Percentiles rank a stretch among this genome's conserved stretches.
Evolutionary conservation across 2,888 invertebrate species (phyloP).

Genomic region (Pandemis heparana): DNA sequence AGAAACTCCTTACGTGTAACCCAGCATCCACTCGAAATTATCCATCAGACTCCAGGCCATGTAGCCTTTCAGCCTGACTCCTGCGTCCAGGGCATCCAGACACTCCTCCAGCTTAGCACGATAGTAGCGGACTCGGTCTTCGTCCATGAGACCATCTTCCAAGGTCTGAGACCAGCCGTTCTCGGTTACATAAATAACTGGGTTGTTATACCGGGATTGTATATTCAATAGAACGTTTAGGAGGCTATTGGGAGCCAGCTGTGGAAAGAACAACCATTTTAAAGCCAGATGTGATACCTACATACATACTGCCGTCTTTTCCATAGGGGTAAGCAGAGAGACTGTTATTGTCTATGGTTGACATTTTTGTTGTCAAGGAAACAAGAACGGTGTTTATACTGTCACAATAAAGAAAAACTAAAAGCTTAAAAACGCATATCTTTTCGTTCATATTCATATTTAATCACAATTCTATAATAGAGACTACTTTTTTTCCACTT

Average conservation of each 20-base stretch:
- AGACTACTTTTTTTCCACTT: too few relatives aligned
- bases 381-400: too few relatives aligned
- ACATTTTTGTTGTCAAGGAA: too few relatives aligned
- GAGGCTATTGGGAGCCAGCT: slow-evolving; percentile 86
- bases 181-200: slow-evolving; percentile 86
- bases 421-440: too few relatives aligned
- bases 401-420: too few relatives aligned
- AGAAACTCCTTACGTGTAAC: slow-evolving; percentile 77
- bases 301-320: too few relatives aligned
- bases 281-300: too few relatives aligned
- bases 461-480: too few relatives aligned
- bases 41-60: slow-evolving; percentile 88
- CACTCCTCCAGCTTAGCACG: slow-evolving; percentile 73
- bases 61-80: slow-evolving; percentile 81
- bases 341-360: too few relatives aligned
- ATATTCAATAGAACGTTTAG: slow-evolving; percentile 81
- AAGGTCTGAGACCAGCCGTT: slow-evolving; percentile 82
- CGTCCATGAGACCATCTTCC: slow-evolving; percentile 68
- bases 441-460: too few relatives aligned
- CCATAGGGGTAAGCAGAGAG: too few relatives aligned
- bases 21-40: slow-evolving; percentile 87
- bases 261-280: slow-evolving; percentile 46
- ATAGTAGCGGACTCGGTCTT: slow-evolving; percentile 75
- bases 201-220: slow-evolving; percentile 77
- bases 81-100: slow-evolving; percentile 74